A percentile compares a stretch with the other conserved stretches of the same genome.
phyloP scores from a whole-genome alignment of 2,113 vertebrate species.

The Scalopus aquaticus region DNA sequence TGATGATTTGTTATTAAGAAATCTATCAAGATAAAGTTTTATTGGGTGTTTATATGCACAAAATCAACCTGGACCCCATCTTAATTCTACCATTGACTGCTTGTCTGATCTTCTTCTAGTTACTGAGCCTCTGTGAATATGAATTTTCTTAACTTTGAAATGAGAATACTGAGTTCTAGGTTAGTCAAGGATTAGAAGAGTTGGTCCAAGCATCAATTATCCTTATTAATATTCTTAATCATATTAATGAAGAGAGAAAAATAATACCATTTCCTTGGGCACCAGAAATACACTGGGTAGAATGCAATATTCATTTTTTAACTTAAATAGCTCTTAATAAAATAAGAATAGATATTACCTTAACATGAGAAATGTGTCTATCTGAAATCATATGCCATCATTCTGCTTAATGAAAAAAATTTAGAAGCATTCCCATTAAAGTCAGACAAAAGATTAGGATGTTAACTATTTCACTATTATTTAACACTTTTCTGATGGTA shows the following conservation, averaged over 20 bases:
- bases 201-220: not conserved
- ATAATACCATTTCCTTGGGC: not conserved
- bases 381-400: conserved; percentile 46
- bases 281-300: conserved; percentile 17
- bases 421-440: conserved; percentile 54
- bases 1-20: not conserved
- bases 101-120: not conserved
- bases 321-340: conserved; percentile 55
- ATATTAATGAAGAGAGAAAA: conserved; percentile 40
- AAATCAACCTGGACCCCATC: not conserved
- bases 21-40: not conserved
- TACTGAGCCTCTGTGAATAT: not conserved
- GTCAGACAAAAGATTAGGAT: conserved; percentile 34
- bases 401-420: conserved; percentile 63
- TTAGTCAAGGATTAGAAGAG: not conserved
- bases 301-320: conserved; percentile 13
- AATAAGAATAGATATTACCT: conserved; percentile 59
- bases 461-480: conserved; percentile 55
- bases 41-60: not conserved
- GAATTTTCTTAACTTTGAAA: not conserved
- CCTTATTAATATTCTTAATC: conserved; percentile 3
- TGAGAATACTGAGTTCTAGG: not conserved
- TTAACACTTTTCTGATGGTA: conserved; percentile 53
- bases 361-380: conserved; percentile 53
- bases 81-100: not conserved